Conservation (phyloP, 2,888 invertebrate genomes). For the Liodrosophila aerea region DNA sequence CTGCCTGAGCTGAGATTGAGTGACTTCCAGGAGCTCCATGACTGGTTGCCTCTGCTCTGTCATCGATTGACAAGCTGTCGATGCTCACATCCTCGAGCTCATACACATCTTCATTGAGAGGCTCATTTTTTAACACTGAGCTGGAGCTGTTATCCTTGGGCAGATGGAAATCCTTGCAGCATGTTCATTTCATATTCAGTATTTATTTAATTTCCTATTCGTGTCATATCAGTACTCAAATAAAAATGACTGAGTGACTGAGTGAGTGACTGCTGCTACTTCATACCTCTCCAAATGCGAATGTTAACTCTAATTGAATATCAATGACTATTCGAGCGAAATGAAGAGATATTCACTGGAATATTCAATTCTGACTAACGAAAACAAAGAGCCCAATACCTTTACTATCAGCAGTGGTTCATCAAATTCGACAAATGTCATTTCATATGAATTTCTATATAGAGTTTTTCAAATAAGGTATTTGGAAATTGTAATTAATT, state of each 20-base stretch:
- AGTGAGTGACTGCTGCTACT: too few species aligned
- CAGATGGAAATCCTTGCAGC: constrained; percentile 1
- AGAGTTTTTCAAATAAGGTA: too few species aligned
- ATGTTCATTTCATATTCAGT: constrained; percentile 18
- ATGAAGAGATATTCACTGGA: constrained; percentile 6
- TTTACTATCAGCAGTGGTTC: too few species aligned
- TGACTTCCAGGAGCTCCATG: constrained; percentile 15
- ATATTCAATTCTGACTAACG: too few species aligned
- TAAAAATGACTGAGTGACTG: constrained; percentile 11
- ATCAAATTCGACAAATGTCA: too few species aligned
- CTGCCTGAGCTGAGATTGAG: constrained; percentile 37
- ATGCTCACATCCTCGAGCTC: constrained; percentile 6
- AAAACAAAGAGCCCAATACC: too few species aligned
- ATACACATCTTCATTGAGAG: constrained; percentile 5
- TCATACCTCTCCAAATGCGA: constrained; percentile 12
- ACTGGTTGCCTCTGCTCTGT: constrained; percentile 21
- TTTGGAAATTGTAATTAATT: too few species aligned
- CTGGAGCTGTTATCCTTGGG: neutral
- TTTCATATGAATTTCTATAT: too few species aligned
- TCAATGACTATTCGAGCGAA: constrained; percentile 23
- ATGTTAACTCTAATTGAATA: constrained; percentile 42
- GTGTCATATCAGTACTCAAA: constrained; percentile 15
- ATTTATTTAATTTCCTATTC: constrained; percentile 63
- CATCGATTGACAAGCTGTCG: constrained; percentile 51
- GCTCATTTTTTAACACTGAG: constrained; percentile 9